phyloP scores from a whole-genome alignment of 2,888 invertebrate species.

The Bedellia somnulentella region DNA sequence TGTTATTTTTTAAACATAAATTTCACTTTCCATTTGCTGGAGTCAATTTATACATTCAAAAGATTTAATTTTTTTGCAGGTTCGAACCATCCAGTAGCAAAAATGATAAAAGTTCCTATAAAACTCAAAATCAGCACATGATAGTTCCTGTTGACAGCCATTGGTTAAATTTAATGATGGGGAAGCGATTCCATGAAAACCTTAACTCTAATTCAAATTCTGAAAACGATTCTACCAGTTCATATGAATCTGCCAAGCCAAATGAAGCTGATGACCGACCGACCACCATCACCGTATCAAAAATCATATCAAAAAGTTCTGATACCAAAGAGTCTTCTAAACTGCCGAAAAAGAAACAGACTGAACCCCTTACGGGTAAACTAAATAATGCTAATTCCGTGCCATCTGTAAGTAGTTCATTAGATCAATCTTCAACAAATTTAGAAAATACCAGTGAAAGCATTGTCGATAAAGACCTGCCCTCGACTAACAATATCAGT shows the following conservation, averaged over 20 bases:
- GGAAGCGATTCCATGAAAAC: constrained; percentile 59
- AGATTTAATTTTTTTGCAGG: constrained; percentile 31
- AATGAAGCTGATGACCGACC: constrained; percentile 58
- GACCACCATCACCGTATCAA: constrained; percentile 58
- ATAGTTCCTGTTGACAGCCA: constrained; percentile 59
- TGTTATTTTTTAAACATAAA: too few relatives aligned
- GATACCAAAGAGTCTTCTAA: constrained; percentile 50
- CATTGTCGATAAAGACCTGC: constrained; percentile 19
- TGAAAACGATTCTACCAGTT: constrained; percentile 58
- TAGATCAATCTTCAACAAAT: constrained; percentile 36
- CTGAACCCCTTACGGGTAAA: constrained; percentile 28
- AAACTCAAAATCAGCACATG: constrained; percentile 39
- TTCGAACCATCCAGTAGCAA: constrained; percentile 52
- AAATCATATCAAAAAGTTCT: constrained; percentile 33
- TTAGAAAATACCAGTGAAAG: constrained; percentile 49
- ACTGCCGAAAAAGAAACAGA: constrained; percentile 23
- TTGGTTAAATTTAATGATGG: constrained; percentile 66
- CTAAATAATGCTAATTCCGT: constrained; percentile 26
- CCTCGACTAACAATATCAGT: constrained; percentile 24
- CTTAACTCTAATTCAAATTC: constrained; percentile 49
- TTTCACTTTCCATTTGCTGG: too few relatives aligned
- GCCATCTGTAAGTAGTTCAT: constrained; percentile 28
- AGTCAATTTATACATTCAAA: too few relatives aligned
- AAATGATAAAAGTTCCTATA: constrained; percentile 51
- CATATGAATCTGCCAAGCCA: constrained; percentile 43